Conservation (phyloP, 2,797 vertebrate genomes). For the Microctenopoma stevenorrisi region DNA sequence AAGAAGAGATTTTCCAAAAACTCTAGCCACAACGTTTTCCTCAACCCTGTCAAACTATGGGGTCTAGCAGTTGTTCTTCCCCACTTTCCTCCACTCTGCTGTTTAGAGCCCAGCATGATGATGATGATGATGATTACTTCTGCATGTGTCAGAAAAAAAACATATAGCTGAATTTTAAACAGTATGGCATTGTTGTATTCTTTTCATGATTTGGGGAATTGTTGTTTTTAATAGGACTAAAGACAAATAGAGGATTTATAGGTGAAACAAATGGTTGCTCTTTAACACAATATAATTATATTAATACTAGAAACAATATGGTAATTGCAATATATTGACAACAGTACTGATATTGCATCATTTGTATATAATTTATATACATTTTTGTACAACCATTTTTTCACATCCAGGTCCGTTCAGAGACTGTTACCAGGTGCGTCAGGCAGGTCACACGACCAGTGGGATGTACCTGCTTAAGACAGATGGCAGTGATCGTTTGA, state of each 20-base stretch:
- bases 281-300: neutral
- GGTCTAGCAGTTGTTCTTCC: constrained; percentile 13
- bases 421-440: constrained; percentile 93
- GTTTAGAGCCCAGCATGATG: constrained; percentile 8
- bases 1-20: constrained; percentile 37
- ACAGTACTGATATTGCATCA: neutral
- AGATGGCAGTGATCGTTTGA: constrained; percentile 85
- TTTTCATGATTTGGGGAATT: neutral
- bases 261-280: neutral
- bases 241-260: neutral
- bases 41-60: constrained; percentile 19
- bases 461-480: constrained; percentile 97
- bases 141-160: constrained; percentile 52
- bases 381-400: constrained; percentile 6
- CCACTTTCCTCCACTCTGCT: constrained; percentile 12
- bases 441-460: constrained; percentile 90
- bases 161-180: constrained; percentile 24
- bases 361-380: neutral
- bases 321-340: neutral
- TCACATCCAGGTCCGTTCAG: constrained; percentile 90
- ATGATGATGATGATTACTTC: constrained; percentile 69
- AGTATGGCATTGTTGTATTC: constrained; percentile 22
- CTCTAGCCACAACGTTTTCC: constrained; percentile 1
- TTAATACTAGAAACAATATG: neutral
- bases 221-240: constrained; percentile 9